Evolutionary conservation across 2,797 vertebrate genomes (phyloP), one percentile per base, ranked within the genome.

Genomic region (Aeoliscus strigatus): DNA sequence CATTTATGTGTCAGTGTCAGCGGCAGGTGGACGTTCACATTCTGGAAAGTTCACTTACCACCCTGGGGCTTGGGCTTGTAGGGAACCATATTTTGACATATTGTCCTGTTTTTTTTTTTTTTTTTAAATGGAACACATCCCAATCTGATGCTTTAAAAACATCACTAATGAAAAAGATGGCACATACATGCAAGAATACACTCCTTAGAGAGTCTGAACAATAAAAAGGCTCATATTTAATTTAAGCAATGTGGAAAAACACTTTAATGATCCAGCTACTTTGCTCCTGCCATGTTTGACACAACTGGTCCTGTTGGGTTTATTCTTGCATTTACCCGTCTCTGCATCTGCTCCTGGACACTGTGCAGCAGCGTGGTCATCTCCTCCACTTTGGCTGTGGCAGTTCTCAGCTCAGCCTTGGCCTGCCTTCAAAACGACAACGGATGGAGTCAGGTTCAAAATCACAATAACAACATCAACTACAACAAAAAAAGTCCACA

Each of bases 351-450:
- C 9, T 79, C 83, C 65, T 92, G 90, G 56, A 93, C 60, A 24
- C 62, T 86, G 70, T 93, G 88, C 29, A 85, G 58, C 39, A 90
- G 31, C 52, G 79, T 88, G 34, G 81, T 91, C 86, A 93, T 88
- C 82, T 96, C 93, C 28, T 91, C 90, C 59, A 90, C 83, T 72
- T 91, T 95, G 23, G 81, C 70, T 13, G 80, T 79, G 62, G 93
- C 87, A 8, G 77, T 81, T 71, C 90, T 89, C 45, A 90, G 69
- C 44, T 97, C 90, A 56, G 79, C 57, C 76, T 93, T 97, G 31
- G 91, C 65, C 78, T 92, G 87, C 56, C 96, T 98, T n/a, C n/a
- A n/a, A n/a, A n/a, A 35, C 42, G 75, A 24, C 34, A 44, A 2
- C 5, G 2, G 9, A 39, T 12, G 34, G 21, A 40, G 12, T 29